Conservation (phyloP, 2,797 vertebrate species). For the Heterohyrax brucei region DNA sequence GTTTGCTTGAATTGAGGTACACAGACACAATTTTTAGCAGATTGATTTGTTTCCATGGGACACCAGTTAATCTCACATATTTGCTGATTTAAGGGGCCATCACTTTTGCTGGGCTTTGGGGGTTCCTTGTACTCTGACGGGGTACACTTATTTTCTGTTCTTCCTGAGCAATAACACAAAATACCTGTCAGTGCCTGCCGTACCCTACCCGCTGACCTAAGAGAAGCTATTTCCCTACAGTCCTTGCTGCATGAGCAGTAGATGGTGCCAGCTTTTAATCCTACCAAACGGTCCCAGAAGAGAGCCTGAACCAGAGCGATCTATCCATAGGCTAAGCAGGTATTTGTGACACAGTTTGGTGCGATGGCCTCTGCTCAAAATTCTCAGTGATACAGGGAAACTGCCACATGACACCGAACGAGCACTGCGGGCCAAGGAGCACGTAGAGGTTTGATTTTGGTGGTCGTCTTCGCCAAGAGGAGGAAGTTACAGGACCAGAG, state of each 20-base stretch:
- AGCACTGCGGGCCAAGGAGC: background rate
- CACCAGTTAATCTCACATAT: constrained; percentile 8
- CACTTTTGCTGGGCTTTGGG: constrained; percentile 29
- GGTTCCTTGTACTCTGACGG: background rate
- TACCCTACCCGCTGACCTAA: background rate
- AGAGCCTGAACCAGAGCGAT: background rate
- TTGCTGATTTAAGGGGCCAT: constrained; percentile 54
- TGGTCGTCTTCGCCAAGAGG: background rate
- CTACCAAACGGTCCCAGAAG: background rate
- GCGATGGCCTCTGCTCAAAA: background rate
- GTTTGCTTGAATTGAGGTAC: constrained; percentile 15
- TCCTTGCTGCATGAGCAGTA: background rate
- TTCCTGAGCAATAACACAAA: constrained; percentile 33
- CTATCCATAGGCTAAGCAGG: background rate
- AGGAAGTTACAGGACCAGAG: background rate
- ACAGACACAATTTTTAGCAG: background rate
- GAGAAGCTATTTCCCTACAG: constrained; percentile 19
- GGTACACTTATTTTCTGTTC: constrained; percentile 14
- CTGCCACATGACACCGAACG: constrained; percentile 1
- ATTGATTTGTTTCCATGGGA: constrained; percentile 36
- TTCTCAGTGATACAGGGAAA: constrained; percentile 24
- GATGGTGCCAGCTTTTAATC: background rate
- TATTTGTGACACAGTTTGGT: constrained; percentile 7
- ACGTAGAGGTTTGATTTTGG: background rate
- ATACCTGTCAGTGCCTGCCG: background rate